phyloP scores from a whole-genome alignment of 2,888 invertebrate genomes.

The Caradrina clavipalpis region DNA sequence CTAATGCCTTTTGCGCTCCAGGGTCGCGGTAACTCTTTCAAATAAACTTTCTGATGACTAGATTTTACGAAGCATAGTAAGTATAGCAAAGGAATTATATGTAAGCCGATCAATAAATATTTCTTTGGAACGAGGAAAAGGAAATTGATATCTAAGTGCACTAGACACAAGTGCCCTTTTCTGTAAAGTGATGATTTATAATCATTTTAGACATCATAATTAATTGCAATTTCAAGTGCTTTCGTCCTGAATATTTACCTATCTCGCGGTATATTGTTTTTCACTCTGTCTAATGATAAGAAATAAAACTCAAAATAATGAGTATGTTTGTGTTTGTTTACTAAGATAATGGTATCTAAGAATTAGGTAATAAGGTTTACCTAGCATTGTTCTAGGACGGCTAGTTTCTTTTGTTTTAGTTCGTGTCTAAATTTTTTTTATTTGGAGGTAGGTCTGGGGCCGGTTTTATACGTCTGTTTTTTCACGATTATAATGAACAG shows the following conservation, averaged over 20 bases:
- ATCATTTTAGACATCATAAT: background rate
- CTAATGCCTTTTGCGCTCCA: no score
- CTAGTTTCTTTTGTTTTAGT: slow-evolving; percentile 14
- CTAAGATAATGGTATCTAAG: slow-evolving; percentile 23
- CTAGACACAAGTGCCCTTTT: background rate
- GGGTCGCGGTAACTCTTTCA: no score
- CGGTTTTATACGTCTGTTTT: no score
- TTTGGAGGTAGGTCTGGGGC: no score
- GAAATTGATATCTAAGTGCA: slow-evolving; percentile 3
- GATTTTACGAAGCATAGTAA: no score
- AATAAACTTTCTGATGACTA: background rate
- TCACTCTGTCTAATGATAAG: background rate
- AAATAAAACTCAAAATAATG: background rate
- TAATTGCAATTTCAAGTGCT: slow-evolving; percentile 9
- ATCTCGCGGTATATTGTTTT: background rate
- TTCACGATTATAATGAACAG: no score
- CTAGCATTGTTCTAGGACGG: no score
- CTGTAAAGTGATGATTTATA: background rate
- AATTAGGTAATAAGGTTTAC: slow-evolving; percentile 18
- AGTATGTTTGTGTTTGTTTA: slow-evolving; percentile 29
- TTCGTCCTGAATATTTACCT: background rate
- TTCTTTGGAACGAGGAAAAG: slow-evolving; percentile 4
- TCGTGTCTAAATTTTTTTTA: background rate
- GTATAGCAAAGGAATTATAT: no score
- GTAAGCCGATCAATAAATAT: no score